Evolutionary conservation across 2,888 invertebrate genomes (phyloP).

Genomic region (Amitus sp.): DNA sequence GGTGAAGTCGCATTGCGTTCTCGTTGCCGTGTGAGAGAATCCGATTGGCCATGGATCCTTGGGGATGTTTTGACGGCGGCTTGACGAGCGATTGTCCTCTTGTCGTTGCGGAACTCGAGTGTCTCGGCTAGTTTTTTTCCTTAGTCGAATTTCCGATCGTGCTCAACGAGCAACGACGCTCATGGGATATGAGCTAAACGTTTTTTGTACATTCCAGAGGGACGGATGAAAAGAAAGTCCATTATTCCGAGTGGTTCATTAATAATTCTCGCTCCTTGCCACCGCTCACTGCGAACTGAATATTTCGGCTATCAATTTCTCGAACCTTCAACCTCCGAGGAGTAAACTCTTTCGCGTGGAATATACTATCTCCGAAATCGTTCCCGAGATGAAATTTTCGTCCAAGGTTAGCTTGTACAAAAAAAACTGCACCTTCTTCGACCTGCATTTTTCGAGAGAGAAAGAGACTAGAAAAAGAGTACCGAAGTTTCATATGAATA

Average conservation of each 20-base stretch:
- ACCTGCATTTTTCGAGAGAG: no score
- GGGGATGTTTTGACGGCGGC: constrained; percentile 64
- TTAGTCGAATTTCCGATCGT: constrained; percentile 23
- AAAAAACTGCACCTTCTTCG: no score
- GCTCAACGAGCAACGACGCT: no score
- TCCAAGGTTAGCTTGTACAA: no score
- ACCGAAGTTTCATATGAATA: no score
- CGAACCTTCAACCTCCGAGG: neutral
- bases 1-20: constrained; percentile 30
- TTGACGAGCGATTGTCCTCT: constrained; percentile 62
- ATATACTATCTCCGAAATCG: no score
- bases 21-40: constrained; percentile 50
- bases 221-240: constrained; percentile 31
- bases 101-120: constrained; percentile 33
- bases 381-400: no score
- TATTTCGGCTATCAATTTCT: neutral
- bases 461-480: no score
- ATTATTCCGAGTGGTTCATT: constrained; percentile 30
- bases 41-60: constrained; percentile 62
- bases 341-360: no score
- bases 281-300: neutral
- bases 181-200: neutral
- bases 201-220: constrained; percentile 6
- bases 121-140: constrained; percentile 20
- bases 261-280: constrained; percentile 25